phyloP scores from a whole-genome alignment of 1,140 invertebrate genomes.

The Teleopsis dalmanni region DNA sequence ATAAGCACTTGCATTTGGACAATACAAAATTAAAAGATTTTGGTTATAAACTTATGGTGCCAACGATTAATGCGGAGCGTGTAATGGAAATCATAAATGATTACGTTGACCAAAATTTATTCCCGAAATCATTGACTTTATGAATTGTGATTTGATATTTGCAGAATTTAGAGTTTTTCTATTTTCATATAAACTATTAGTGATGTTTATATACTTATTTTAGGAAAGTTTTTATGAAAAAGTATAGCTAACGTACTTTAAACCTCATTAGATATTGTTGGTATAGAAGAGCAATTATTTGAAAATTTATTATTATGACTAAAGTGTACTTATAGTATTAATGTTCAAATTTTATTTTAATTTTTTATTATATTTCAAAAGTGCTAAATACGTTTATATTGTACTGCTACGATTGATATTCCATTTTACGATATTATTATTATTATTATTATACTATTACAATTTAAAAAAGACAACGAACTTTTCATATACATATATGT shows the following conservation, averaged over 20 bases:
- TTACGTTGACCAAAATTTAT: constrained; percentile 36
- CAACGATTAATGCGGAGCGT: constrained; percentile 53
- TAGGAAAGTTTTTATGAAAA: neutral
- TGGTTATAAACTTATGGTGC: constrained; percentile 52
- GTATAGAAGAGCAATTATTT: neutral
- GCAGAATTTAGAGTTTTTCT: neutral
- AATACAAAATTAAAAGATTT: constrained; percentile 57
- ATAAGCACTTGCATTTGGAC: constrained; percentile 71
- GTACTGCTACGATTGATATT: no score
- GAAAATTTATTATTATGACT: neutral
- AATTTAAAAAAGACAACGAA: no score
- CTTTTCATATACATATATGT: no score
- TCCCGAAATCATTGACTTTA: constrained; percentile 33
- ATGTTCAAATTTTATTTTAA: neutral
- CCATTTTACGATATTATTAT: no score
- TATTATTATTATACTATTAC: constrained; percentile 7
- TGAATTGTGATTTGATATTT: constrained; percentile 8
- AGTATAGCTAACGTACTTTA: neutral
- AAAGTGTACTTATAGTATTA: constrained; percentile 45
- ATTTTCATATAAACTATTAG: neutral
- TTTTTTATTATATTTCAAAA: neutral
- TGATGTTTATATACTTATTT: neutral
- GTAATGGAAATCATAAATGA: constrained; percentile 50
- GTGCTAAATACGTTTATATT: no score
- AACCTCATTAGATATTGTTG: neutral